Evolutionary conservation across 2,797 vertebrate genomes (phyloP).

Genomic region (Triplophysa bombifrons): DNA sequence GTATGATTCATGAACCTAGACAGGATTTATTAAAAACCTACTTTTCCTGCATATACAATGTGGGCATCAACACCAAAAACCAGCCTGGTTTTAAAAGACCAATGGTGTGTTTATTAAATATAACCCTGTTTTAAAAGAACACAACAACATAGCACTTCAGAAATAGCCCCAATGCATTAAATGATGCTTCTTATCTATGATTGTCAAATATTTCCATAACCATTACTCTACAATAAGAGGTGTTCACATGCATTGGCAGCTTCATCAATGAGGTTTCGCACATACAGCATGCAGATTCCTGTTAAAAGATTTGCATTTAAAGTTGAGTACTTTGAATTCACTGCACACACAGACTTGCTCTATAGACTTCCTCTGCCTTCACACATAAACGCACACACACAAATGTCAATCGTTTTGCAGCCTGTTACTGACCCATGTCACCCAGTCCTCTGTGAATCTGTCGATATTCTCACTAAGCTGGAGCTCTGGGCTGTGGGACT

Average conservation of each 20-base stretch:
- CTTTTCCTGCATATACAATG: background rate
- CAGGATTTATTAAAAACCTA: background rate
- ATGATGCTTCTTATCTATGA: slow-evolving; percentile 6
- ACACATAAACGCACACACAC: slow-evolving; percentile 1
- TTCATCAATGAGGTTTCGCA: background rate
- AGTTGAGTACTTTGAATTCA: background rate
- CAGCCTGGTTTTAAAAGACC: background rate
- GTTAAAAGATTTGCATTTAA: slow-evolving; percentile 9
- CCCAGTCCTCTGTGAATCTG: slow-evolving; percentile 32
- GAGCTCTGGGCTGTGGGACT: slow-evolving; percentile 33
- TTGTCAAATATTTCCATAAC: slow-evolving; percentile 6
- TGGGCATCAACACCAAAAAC: no score
- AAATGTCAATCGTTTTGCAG: slow-evolving; percentile 15
- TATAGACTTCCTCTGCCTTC: background rate
- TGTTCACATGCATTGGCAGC: background rate
- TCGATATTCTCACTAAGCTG: slow-evolving; percentile 35
- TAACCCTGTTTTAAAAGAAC: background rate
- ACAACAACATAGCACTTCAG: background rate
- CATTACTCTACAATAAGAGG: background rate
- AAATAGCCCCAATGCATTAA: background rate
- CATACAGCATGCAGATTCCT: background rate
- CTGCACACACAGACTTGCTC: background rate
- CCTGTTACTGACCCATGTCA: slow-evolving; percentile 38
- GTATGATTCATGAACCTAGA: background rate
- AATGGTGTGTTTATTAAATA: background rate